Evolutionary conservation across 1,140 invertebrate genomes (phyloP).

Genomic region (Hylaeus volcanicus): DNA sequence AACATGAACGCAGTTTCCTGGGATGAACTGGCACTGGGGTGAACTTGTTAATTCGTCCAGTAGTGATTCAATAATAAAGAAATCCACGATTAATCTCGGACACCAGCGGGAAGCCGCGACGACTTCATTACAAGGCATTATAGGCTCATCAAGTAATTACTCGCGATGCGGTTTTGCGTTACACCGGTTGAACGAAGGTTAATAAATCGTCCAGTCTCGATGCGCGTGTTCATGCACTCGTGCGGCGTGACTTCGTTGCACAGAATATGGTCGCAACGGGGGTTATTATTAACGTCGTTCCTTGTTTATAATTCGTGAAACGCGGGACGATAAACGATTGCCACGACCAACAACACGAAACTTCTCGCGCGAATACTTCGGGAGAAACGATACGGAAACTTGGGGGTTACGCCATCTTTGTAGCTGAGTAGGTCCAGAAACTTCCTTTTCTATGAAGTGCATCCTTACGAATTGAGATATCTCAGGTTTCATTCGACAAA

Average conservation of each 20-base stretch:
- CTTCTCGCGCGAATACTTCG: background rate
- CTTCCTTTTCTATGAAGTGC: too few relatives aligned
- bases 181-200: constrained; percentile 21
- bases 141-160: constrained; percentile 62
- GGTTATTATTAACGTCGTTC: constrained; percentile 41
- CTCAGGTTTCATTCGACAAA: too few relatives aligned
- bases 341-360: background rate
- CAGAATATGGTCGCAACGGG: constrained; percentile 51
- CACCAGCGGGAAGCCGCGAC: background rate
- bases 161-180: constrained; percentile 52
- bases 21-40: too few relatives aligned
- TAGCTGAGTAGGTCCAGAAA: too few relatives aligned
- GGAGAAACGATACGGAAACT: background rate
- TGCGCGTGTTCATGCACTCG: constrained; percentile 1
- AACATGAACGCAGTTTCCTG: too few relatives aligned
- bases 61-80: constrained; percentile 49
- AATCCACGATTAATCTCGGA: constrained; percentile 38
- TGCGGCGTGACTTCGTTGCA: constrained; percentile 37
- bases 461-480: too few relatives aligned
- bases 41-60: too few relatives aligned
- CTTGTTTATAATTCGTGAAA: constrained; percentile 50
- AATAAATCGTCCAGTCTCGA: constrained; percentile 57
- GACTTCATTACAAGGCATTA: constrained; percentile 52
- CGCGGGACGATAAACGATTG: constrained; percentile 51
- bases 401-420: too few relatives aligned